A percentile compares a stretch with the other conserved stretches of the same genome.
phyloP scores from a whole-genome alignment of 2,113 vertebrate genomes.

The Dicaeum eximium region DNA sequence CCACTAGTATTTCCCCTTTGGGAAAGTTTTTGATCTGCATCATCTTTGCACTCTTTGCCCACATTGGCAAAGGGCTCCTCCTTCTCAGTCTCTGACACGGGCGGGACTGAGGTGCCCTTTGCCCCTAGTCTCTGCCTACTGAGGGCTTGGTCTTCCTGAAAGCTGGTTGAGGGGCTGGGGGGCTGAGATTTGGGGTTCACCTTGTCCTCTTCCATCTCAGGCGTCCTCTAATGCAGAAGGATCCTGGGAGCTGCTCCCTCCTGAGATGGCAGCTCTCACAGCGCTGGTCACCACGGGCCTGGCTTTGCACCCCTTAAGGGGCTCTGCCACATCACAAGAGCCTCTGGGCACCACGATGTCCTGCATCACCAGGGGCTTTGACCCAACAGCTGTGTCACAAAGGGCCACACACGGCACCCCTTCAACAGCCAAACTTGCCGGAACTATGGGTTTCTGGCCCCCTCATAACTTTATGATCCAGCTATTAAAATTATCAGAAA shows the following conservation, averaged over 20 bases:
- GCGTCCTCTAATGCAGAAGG: background rate
- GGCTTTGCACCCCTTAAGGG: fast-evolving
- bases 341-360: too few species aligned
- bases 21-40: background rate
- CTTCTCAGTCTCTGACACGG: background rate
- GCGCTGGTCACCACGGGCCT: fast-evolving
- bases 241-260: background rate
- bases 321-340: background rate
- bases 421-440: background rate
- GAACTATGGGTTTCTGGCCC: background rate
- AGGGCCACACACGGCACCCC: fast-evolving
- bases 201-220: background rate
- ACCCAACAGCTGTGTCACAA: background rate
- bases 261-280: fast-evolving
- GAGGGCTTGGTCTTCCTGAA: background rate
- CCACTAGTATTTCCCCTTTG: background rate
- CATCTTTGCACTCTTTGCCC: fast-evolving
- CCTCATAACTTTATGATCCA: background rate
- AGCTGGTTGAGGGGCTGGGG: too few species aligned
- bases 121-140: background rate
- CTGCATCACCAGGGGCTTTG: background rate
- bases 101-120: background rate
- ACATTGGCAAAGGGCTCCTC: too few species aligned
- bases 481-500: background rate
- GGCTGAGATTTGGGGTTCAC: background rate